Evolutionary conservation across 2,888 invertebrate genomes (phyloP).

Genomic region (Hydropsyche betteni): DNA sequence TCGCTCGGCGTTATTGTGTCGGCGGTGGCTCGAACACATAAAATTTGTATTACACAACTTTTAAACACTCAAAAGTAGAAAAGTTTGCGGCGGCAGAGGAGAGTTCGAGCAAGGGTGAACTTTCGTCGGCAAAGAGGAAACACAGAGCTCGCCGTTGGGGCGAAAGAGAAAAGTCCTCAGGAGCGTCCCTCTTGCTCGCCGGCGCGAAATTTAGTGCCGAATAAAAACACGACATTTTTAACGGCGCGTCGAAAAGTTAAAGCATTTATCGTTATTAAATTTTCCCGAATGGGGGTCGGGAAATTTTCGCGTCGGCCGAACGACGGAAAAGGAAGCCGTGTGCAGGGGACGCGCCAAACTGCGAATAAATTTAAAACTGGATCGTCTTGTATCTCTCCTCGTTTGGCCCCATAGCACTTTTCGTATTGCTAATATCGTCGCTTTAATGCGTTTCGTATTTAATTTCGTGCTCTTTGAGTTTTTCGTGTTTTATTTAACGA

Average conservation of each 20-base stretch:
- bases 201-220: slow-evolving; percentile 48
- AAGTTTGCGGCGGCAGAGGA: slow-evolving; percentile 40
- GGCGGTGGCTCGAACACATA: slow-evolving; percentile 35
- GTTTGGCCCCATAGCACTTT: too few species aligned
- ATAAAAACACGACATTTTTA: slow-evolving; percentile 51
- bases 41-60: slow-evolving; percentile 48
- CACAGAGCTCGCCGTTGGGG: not conserved
- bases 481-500: too few species aligned
- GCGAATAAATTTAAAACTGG: slow-evolving; percentile 26
- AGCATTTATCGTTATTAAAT: slow-evolving; percentile 51
- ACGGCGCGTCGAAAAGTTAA: slow-evolving; percentile 51
- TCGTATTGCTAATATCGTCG: too few species aligned
- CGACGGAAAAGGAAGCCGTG: slow-evolving; percentile 9
- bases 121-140: slow-evolving; percentile 14
- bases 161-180: slow-evolving; percentile 7
- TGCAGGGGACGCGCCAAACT: slow-evolving; percentile 1
- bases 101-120: slow-evolving; percentile 22
- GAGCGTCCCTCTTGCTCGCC: slow-evolving; percentile 23
- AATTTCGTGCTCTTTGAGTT: too few species aligned
- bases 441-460: too few species aligned
- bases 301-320: slow-evolving; percentile 25
- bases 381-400: slow-evolving; percentile 3
- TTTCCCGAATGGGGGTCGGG: slow-evolving; percentile 46
- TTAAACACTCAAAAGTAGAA: slow-evolving; percentile 48
- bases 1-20: slow-evolving; percentile 28